Conservation (phyloP, 2,888 invertebrate genomes). For the Agrochola litura region DNA sequence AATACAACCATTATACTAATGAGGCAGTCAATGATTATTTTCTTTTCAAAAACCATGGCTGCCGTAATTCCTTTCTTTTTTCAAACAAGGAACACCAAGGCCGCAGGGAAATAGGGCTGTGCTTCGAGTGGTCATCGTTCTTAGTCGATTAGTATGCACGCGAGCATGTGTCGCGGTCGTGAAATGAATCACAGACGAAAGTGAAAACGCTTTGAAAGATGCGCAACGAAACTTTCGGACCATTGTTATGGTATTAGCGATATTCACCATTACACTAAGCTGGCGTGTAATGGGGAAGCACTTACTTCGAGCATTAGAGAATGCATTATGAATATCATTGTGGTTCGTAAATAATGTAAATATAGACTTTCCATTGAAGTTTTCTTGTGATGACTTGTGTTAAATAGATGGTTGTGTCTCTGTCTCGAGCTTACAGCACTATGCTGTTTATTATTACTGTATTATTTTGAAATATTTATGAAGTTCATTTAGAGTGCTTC, state of each 20-base stretch:
- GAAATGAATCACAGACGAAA: slow-evolving; percentile 78
- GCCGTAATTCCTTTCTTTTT: slow-evolving; percentile 42
- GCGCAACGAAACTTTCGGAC: slow-evolving; percentile 74
- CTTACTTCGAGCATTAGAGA: slow-evolving; percentile 39
- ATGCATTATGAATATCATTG: slow-evolving; percentile 47
- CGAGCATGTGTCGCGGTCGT: slow-evolving; percentile 72
- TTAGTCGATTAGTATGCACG: slow-evolving; percentile 73
- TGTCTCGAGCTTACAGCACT: not conserved
- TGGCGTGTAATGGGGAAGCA: slow-evolving; percentile 62
- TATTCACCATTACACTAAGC: slow-evolving; percentile 61
- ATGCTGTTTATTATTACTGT: not conserved
- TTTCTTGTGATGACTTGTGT: slow-evolving; percentile 11
- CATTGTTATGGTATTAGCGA: slow-evolving; percentile 63
- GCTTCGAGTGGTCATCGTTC: slow-evolving; percentile 44
- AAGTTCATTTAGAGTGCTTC: not conserved
- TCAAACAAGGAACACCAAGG: slow-evolving; percentile 66
- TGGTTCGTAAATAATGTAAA: slow-evolving; percentile 45
- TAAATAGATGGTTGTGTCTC: not conserved
- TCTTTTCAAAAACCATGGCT: not conserved
- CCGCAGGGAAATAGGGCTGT: slow-evolving; percentile 60
- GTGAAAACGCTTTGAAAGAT: slow-evolving; percentile 76
- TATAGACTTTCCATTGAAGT: slow-evolving; percentile 47
- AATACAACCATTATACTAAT: not conserved
- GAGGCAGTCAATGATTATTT: not conserved
- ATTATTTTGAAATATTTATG: not conserved